phyloP scores from a whole-genome alignment of 2,888 invertebrate species.

The Osmoderma eremita region DNA sequence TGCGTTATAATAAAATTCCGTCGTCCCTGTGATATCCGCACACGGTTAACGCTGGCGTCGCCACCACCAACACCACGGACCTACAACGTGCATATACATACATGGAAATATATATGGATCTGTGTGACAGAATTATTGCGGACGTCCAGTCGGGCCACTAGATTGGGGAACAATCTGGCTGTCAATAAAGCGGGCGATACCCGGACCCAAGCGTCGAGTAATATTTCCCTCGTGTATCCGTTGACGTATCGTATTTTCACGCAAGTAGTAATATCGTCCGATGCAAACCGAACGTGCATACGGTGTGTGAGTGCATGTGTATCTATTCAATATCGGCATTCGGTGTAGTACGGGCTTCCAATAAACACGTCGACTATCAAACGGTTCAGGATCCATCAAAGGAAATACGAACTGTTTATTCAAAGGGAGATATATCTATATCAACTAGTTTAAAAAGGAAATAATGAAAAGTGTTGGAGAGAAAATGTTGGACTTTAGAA shows the following conservation, averaged over 20 bases:
- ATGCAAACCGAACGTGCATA: not conserved
- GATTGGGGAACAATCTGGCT: constrained; percentile 64
- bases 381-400: no score
- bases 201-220: constrained; percentile 57
- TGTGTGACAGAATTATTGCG: constrained; percentile 60
- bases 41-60: not conserved
- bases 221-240: constrained; percentile 59
- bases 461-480: no score
- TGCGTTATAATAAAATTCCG: no score
- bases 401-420: no score
- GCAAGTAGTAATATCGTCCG: constrained; percentile 48
- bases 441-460: no score
- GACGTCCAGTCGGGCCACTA: constrained; percentile 60
- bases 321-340: no score
- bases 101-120: constrained; percentile 7
- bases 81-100: constrained; percentile 52
- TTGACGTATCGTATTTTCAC: constrained; percentile 60
- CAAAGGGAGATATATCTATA: no score
- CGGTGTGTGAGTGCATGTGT: not conserved
- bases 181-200: constrained; percentile 62
- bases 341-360: no score
- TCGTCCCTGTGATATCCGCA: no score
- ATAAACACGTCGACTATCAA: no score
- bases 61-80: constrained; percentile 52
- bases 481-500: no score